Base-by-base conservation (phyloP, 1,140 invertebrate species). In the Spodoptera litura region DNA sequence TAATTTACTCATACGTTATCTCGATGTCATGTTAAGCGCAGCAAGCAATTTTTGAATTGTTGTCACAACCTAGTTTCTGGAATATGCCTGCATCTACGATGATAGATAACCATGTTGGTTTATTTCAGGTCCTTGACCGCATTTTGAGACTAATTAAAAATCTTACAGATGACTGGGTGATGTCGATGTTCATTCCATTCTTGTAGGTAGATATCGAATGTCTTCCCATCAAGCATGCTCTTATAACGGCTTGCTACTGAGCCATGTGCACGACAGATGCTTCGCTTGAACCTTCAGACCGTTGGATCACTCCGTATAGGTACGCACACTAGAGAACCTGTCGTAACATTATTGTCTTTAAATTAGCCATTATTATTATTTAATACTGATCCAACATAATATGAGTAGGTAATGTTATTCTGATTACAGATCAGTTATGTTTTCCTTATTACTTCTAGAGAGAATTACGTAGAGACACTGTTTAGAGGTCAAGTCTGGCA, bases 191-290 rank as follows among this genome's bases (percentile, higher is more conserved):
- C 82, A 86, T 83, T 82, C 85, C 81, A 78, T 51, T 76, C 20
- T 81, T 73, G 52, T 62, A 52, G 53, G 52, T 81, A 53, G 83
- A 82, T 89, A 87, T 93, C 86, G 84, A 83, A 85, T 92, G 81
- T 89, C 90, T 88, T 87, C 81, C 88, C 85, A 85, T 89, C 82
- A 81, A 89, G 86, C 86, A 79, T 74, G 79, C 79, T 84, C 80
- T 83, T 83, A 68, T 81, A 78, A 68, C 76, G 64, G 56, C 80
- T 81, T 77, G 78, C 78, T 72, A 59, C 77, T 72, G 83, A 76
- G 84, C 89, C 92, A 94, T 94, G 89, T 94, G 92, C 82, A 75
- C 87, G 79, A 87, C 92, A 94, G 89, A 94, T 94, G 92, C 85
- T 85, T 74, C 82, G 80, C 76, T 91, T 85, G 81, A 85, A 78